Evolutionary conservation across 1,140 invertebrate species (phyloP).

Genomic region (Pseudomyrmex flavicornis): DNA sequence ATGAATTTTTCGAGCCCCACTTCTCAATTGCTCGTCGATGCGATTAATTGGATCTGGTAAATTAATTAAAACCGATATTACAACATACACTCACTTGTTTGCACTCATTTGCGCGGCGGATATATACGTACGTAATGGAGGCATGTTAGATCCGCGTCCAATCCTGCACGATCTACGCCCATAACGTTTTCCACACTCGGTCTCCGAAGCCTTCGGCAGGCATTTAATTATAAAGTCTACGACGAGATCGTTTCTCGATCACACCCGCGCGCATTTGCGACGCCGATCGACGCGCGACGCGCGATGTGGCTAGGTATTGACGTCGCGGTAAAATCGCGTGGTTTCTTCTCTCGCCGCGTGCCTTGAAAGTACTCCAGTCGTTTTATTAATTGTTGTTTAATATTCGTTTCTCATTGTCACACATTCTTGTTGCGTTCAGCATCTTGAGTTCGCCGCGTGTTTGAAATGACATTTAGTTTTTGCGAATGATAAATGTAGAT

Average conservation of each 20-base stretch:
- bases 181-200: constrained; percentile 17
- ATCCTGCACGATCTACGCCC: constrained; percentile 57
- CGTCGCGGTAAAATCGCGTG: no score
- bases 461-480: no score
- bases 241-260: neutral
- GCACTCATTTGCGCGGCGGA: constrained; percentile 33
- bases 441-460: no score
- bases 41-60: neutral
- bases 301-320: neutral
- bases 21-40: neutral
- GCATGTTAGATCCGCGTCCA: constrained; percentile 59
- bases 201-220: constrained; percentile 49
- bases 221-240: constrained; percentile 58
- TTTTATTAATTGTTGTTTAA: neutral
- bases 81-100: neutral
- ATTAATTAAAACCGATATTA: constrained; percentile 38
- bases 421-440: no score
- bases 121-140: constrained; percentile 23
- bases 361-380: neutral
- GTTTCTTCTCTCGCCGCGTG: no score
- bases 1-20: neutral
- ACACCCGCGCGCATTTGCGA: neutral
- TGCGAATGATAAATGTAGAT: neutral
- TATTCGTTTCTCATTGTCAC: no score
- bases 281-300: neutral